These are phyloP conservation scores for Heterodera filipjevi DNA, from an alignment of 2,888 invertebrate species.

Conservation along the genomic window DNA sequence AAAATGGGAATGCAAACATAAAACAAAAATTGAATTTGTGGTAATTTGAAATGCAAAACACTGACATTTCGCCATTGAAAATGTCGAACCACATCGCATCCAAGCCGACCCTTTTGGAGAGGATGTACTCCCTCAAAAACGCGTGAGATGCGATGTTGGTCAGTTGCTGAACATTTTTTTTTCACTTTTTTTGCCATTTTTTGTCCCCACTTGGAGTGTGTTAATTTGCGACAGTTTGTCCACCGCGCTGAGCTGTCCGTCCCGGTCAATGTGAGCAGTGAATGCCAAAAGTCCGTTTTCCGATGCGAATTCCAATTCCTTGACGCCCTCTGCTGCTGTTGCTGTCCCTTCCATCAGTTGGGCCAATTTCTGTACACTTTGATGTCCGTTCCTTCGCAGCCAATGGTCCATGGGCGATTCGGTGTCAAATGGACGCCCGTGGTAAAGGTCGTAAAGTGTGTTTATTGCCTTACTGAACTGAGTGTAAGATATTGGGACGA, in stretches of 20 bases:
- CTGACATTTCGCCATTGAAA: conserved; percentile 76
- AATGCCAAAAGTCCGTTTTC: conserved; percentile 69
- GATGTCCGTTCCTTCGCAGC: conserved; percentile 83
- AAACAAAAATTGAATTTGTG: not conserved
- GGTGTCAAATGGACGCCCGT: conserved; percentile 51
- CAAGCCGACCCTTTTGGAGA: conserved; percentile 50
- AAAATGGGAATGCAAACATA: not conserved
- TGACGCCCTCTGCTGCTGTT: no score
- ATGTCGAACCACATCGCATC: conserved; percentile 94
- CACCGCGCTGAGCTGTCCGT: conserved; percentile 79
- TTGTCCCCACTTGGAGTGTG: conserved; percentile 49
- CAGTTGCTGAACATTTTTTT: conserved; percentile 63
- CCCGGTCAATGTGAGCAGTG: conserved; percentile 90
- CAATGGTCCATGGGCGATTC: conserved; percentile 84
- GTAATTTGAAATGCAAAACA: conserved; percentile 34
- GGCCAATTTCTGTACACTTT: conserved; percentile 81
- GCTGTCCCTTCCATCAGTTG: conserved; percentile 67
- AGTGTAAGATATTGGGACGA: conserved; percentile 26
- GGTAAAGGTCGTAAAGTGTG: conserved; percentile 77
- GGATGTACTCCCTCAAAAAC: conserved; percentile 60
- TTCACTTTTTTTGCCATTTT: no score
- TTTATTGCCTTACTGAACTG: conserved; percentile 78
- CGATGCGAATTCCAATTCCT: conserved; percentile 44
- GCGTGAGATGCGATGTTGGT: conserved; percentile 63
- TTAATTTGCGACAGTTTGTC: conserved; percentile 80